phyloP scores from a whole-genome alignment of 2,797 vertebrate species.

The Epinephelus awoara region DNA sequence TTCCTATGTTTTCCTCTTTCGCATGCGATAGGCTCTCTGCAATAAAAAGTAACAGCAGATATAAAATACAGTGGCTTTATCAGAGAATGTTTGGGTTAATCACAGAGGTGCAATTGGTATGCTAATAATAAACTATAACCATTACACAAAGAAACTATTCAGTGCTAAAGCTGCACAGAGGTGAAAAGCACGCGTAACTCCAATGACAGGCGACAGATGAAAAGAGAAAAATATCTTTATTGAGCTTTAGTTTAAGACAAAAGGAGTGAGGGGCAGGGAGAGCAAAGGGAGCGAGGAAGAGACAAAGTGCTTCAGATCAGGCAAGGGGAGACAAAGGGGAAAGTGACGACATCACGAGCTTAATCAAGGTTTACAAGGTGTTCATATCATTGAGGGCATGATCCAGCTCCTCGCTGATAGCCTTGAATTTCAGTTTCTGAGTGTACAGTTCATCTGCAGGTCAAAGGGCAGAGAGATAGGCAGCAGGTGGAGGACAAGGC shows the following conservation, averaged over 20 bases:
- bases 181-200: conserved; percentile 12
- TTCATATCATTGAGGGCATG: conserved; percentile 93
- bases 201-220: conserved; percentile 56
- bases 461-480: conserved; percentile 60
- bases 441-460: conserved; percentile 91
- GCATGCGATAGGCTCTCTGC: conserved; percentile 89
- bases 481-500: conserved; percentile 53
- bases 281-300: conserved; percentile 34
- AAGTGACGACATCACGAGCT: conserved; percentile 15
- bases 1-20: conserved; percentile 91
- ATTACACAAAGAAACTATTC: no score
- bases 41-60: conserved; percentile 61
- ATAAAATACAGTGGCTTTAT: conserved; percentile 6
- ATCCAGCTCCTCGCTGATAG: conserved; percentile 94
- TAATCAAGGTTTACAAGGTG: conserved; percentile 83
- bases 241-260: conserved; percentile 57
- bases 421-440: conserved; percentile 95
- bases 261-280: conserved; percentile 52
- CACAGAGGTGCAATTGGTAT: background rate
- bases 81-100: background rate
- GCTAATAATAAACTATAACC: background rate
- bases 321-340: conserved; percentile 24
- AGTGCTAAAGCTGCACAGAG: background rate
- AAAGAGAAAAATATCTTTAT: conserved; percentile 77
- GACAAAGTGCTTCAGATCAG: conserved; percentile 45